Evolutionary conservation across 2,888 invertebrate species (phyloP).

Genomic region (Chrysomela aeneicollis): DNA sequence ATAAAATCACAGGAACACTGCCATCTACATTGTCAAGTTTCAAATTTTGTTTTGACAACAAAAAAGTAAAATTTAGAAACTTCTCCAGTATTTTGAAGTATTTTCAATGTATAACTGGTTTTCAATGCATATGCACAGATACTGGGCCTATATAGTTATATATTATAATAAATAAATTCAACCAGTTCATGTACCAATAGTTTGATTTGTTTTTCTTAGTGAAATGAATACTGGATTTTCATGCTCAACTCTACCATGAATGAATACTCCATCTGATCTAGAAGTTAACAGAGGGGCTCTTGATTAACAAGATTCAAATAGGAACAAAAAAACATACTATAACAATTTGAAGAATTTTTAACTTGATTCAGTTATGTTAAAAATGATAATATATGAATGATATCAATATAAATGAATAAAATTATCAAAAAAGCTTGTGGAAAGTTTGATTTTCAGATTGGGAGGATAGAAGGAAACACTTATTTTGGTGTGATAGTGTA

Average conservation of each 20-base stretch:
- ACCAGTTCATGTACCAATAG: too few species aligned
- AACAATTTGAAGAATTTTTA: not conserved
- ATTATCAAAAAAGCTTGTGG: slow-evolving; percentile 1
- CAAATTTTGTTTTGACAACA: too few species aligned
- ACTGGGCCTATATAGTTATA: too few species aligned
- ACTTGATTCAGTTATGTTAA: not conserved
- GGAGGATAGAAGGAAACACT: slow-evolving; percentile 22
- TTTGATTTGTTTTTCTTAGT: too few species aligned
- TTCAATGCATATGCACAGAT: too few species aligned
- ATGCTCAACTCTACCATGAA: not conserved
- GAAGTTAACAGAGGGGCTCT: not conserved
- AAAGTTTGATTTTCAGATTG: not conserved
- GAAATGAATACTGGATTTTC: too few species aligned
- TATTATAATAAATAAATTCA: too few species aligned
- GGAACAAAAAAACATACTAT: not conserved
- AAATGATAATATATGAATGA: slow-evolving; percentile 1
- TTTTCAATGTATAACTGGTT: too few species aligned
- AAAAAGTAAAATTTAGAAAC: too few species aligned
- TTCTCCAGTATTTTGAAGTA: too few species aligned
- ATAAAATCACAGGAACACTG: too few species aligned
- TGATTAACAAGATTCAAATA: not conserved
- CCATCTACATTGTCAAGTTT: too few species aligned
- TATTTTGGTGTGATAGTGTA: slow-evolving; percentile 23
- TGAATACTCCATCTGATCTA: not conserved
- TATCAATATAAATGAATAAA: slow-evolving; percentile 3